Conservation (phyloP, 2,888 invertebrate genomes). For the Podotricha telesiphe region DNA sequence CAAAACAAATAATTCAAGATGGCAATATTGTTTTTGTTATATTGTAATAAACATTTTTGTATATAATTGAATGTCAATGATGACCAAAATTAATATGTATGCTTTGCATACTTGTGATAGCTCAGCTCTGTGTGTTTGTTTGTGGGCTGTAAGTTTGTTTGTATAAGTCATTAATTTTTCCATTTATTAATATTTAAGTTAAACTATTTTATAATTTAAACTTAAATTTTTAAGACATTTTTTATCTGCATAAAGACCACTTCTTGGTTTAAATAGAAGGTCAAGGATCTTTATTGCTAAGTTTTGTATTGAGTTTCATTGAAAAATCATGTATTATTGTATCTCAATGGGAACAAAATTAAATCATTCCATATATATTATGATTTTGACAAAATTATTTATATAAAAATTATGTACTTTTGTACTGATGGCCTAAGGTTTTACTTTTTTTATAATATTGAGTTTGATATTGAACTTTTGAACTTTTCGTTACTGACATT, state of each 20-base stretch:
- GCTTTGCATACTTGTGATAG: conserved; percentile 21
- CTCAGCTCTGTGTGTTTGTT: conserved; percentile 10
- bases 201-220: background rate
- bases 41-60: conserved; percentile 3
- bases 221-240: background rate
- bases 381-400: background rate
- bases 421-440: conserved; percentile 34
- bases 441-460: background rate
- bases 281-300: background rate
- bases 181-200: background rate
- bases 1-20: background rate
- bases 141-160: conserved; percentile 8
- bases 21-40: background rate
- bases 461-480: background rate
- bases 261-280: background rate
- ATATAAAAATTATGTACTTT: conserved; percentile 1
- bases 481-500: background rate
- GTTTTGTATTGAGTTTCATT: background rate
- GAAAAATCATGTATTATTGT: background rate
- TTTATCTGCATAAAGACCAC: background rate
- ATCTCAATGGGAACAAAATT: conserved; percentile 50
- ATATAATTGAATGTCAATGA: background rate
- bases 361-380: conserved; percentile 48
- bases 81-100: conserved; percentile 30
- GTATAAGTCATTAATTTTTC: background rate